Evolutionary conservation across 37 sponge, comb jelly and placozoan species (phyloP).

Genomic region (Dysidea cf. avara): DNA sequence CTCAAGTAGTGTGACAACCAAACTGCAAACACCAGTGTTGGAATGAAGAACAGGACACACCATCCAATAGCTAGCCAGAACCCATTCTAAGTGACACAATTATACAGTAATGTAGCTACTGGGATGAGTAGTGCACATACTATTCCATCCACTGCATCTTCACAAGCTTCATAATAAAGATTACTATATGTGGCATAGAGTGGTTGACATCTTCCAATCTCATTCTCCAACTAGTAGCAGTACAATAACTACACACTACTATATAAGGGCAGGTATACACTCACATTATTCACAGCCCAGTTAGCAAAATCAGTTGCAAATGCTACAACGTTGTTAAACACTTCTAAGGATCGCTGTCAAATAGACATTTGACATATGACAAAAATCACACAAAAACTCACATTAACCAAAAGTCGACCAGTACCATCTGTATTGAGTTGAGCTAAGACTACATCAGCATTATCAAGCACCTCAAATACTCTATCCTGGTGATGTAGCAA

Average conservation of each 20-base stretch:
- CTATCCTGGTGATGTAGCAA: background rate
- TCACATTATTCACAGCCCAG: background rate
- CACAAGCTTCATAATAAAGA: conserved; percentile 39
- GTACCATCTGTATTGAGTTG: background rate
- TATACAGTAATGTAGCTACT: background rate
- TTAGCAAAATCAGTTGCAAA: conserved; percentile 3
- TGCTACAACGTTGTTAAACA: background rate
- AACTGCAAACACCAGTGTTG: conserved; percentile 63
- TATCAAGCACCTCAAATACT: background rate
- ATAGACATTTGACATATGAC: background rate
- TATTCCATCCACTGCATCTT: conserved; percentile 58
- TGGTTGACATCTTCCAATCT: conserved; percentile 53
- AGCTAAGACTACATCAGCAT: background rate
- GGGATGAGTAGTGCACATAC: conserved; percentile 20
- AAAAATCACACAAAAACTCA: conserved; percentile 5
- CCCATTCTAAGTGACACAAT: conserved; percentile 46
- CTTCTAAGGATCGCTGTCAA: background rate
- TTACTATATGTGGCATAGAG: conserved; percentile 39
- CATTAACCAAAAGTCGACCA: background rate
- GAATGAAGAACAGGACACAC: conserved; percentile 68
- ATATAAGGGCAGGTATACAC: background rate
- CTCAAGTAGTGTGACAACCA: conserved; percentile 41
- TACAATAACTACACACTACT: background rate
- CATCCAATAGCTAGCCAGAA: conserved; percentile 82
- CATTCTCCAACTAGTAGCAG: conserved; percentile 27